Evolutionary conservation across 1,140 invertebrate genomes (phyloP).

Genomic region (Homalodisca vitripennis): DNA sequence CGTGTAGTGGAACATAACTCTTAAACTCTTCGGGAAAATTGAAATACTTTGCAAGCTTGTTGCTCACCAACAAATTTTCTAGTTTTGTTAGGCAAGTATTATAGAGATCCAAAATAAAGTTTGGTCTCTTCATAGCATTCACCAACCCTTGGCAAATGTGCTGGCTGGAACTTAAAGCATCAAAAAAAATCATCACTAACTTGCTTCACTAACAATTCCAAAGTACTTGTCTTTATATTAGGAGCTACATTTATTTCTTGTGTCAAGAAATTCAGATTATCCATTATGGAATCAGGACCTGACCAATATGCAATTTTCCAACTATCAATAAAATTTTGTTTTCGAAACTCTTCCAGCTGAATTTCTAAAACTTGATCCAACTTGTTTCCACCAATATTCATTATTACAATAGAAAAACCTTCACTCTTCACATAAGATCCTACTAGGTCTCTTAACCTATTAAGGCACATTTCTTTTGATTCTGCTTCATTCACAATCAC

Average conservation of each 20-base stretch:
- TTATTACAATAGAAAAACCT: slow-evolving; percentile 25
- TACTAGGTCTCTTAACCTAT: slow-evolving; percentile 25
- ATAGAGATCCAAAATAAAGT: slow-evolving; percentile 3
- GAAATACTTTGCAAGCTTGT: slow-evolving; percentile 10
- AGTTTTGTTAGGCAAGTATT: slow-evolving; percentile 11
- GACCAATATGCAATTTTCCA: neutral
- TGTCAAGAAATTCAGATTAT: neutral
- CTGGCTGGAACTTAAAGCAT: neutral
- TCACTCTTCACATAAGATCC: neutral
- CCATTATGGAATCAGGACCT: neutral
- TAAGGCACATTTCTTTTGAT: slow-evolving; percentile 2
- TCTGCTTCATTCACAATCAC: slow-evolving; percentile 33
- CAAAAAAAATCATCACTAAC: slow-evolving; percentile 12
- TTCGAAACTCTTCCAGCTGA: neutral
- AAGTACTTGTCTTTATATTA: neutral
- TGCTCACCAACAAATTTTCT: slow-evolving; percentile 10
- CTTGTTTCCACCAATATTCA: slow-evolving; percentile 22
- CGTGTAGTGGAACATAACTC: neutral
- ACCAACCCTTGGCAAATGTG: neutral
- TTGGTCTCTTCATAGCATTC: slow-evolving; percentile 1
- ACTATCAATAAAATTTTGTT: neutral
- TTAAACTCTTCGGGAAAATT: slow-evolving; percentile 18
- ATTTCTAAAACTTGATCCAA: neutral
- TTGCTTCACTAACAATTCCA: neutral
- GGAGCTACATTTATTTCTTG: neutral